Evolutionary conservation across 1,140 invertebrate species (phyloP).

Genomic region (Asobara japonica): DNA sequence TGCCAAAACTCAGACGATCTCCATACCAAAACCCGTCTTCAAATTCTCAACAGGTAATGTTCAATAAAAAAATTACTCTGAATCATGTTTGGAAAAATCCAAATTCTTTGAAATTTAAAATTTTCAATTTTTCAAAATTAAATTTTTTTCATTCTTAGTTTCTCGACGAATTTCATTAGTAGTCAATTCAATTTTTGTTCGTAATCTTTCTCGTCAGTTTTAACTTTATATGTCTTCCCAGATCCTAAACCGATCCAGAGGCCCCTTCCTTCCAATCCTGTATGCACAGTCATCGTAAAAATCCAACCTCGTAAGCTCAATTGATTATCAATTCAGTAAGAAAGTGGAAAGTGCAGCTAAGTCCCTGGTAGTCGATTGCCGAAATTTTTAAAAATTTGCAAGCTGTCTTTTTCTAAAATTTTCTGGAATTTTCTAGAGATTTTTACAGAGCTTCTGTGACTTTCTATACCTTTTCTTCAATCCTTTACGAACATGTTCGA

Average conservation of each 20-base stretch:
- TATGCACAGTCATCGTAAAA: background rate
- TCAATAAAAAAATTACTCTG: background rate
- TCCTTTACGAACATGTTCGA: too few species aligned
- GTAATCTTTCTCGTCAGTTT: too few species aligned
- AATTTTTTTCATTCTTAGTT: background rate
- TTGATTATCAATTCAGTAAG: too few species aligned
- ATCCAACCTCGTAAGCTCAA: background rate
- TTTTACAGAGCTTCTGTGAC: too few species aligned
- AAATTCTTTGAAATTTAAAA: too few species aligned
- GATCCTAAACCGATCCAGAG: background rate
- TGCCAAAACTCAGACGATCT: constrained; percentile 74
- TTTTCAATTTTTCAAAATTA: background rate
- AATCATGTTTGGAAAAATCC: too few species aligned
- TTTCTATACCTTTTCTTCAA: too few species aligned
- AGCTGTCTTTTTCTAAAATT: too few species aligned
- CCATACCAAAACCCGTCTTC: constrained; percentile 78
- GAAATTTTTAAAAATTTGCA: too few species aligned
- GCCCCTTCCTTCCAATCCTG: background rate
- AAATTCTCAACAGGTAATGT: constrained; percentile 71
- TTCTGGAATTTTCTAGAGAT: too few species aligned
- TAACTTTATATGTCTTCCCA: background rate
- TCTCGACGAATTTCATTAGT: background rate
- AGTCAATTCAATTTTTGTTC: background rate
- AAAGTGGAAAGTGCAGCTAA: too few species aligned
- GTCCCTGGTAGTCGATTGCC: too few species aligned